Conservation (phyloP, 2,797 vertebrate genomes). For the Cossypha heuglini region DNA sequence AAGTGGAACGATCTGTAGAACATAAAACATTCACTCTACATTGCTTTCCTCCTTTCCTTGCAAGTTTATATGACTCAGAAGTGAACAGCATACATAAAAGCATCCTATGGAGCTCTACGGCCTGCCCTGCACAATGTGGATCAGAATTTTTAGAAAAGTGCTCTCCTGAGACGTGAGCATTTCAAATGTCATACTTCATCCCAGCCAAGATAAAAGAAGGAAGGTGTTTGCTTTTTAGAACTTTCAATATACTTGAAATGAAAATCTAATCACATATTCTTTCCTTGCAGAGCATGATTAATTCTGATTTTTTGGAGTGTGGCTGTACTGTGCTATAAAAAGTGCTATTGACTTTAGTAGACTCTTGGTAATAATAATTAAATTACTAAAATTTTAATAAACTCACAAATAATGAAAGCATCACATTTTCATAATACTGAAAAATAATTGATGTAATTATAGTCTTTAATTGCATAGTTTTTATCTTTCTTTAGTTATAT, state of each 20-base stretch:
- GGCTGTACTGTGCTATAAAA: neutral
- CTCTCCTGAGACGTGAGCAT: neutral
- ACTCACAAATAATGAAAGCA: neutral
- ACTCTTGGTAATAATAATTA: neutral
- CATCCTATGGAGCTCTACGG: neutral
- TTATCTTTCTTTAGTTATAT: neutral
- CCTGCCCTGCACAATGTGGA: neutral
- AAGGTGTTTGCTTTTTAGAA: neutral
- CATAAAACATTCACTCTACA: neutral
- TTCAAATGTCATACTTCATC: conserved; percentile 15
- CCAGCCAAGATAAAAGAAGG: neutral
- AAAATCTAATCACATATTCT: neutral
- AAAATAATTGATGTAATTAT: neutral
- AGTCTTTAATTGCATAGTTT: neutral
- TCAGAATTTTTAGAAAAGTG: neutral
- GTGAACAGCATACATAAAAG: neutral
- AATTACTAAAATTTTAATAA: neutral
- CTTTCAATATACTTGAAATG: neutral
- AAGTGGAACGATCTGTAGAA: neutral
- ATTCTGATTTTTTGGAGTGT: neutral
- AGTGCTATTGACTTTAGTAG: neutral
- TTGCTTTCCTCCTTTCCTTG: neutral
- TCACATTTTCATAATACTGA: neutral
- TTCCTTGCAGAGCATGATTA: neutral
- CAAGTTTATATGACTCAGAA: neutral